Base-by-base conservation (phyloP, 2,113 vertebrate genomes). In the Eulacestoma nigropectus region DNA sequence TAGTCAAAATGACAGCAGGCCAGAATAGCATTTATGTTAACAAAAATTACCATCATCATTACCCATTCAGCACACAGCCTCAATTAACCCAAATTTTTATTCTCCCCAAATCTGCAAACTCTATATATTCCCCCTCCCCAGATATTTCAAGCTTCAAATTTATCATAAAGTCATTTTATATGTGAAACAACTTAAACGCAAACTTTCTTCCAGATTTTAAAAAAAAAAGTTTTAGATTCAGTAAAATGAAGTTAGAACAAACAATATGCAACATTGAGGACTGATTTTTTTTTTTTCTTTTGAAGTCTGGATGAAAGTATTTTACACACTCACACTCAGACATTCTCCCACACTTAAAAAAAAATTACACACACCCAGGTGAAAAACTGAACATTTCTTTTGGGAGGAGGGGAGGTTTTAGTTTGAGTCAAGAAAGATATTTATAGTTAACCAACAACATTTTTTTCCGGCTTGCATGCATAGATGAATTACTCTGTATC, bases 1-100 rank as follows among this genome's bases (percentile, higher is more conserved):
- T 96, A 95, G 96, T 94, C 96, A 97, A 96, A 97, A 96, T 30
- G 80, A 97, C 84, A 97, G 97, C 96, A 97, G 97, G 97, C 96
- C 96, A 97, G 80, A 97, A 95, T 16, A 97, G 88, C 87, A 96
- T 91, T 94, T 86, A 95, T 57, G 27, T 93, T 89, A 96, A 76
- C 77, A 95, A 85, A 92, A 95, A 93, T 39, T 50, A 93, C 22
- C 67, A 94, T 88, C 69, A 94, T 68, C 90, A 37, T 79, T 76
- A 96, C 84, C 84, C 46, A 75, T 62, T 96, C 90, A 95, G 88
- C 77, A 89, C 77, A 89, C 59, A 93, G 92, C 62, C 90, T 96
- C 70, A 93, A 92, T 94, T 96, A 94, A 97, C 97, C 90, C 89
- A 42, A 93, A 95, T 92, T 77, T 79, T 95, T 91, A 70, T 79